Evolutionary conservation across 2,797 vertebrate genomes (phyloP), one percentile per base, ranked within the genome.

Genomic region (Ptychadena robeensis): DNA sequence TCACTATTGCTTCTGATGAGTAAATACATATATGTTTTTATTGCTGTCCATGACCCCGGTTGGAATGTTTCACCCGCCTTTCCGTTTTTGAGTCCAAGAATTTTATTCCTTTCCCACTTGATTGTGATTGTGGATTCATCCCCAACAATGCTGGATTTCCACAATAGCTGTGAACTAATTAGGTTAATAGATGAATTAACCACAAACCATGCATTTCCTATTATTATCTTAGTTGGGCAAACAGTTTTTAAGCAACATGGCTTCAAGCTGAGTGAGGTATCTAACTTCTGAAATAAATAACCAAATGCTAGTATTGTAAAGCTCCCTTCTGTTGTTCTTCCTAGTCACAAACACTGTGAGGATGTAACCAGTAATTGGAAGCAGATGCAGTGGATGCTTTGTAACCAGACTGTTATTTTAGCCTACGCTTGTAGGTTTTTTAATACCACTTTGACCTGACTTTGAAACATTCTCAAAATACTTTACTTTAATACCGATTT

Each of bases 301-400:
- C 90, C 92, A 92, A 88, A 90, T 89, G 89, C 93, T 94, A 92
- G 94, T 94, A 93, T 93, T 90, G 88, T 87, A 94, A 94, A 89
- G 86, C 91, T 89, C 88, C 88, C 91, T 92, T 85, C 89, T 91
- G 89, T 93, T 94, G 91, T 94, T 93, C 93, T 91, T 90, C 90
- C 91, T 92, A 80, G 90, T 89, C 86, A 91, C 93, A 93, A 93
- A 91, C 92, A 93, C 61, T 87, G 86, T 90, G 88, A 93, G 94
- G 95, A 97, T 96, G 94, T 95, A 94, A 94, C 93, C 95, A 92
- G 94, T 97, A 97, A 99, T 97, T 96, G 95, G 95, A 95, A 94
- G 92, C 97, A 98, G 96, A 95, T 98, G 97, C 94, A 93, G 91
- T 82, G 85, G 93, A 92, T 92, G 91, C 93, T 89, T 89, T 90